A percentile compares a stretch with the other conserved stretches of the same genome.
Conservation (phyloP, 1,140 invertebrate genomes). For the Sesamia nonagrioides region DNA sequence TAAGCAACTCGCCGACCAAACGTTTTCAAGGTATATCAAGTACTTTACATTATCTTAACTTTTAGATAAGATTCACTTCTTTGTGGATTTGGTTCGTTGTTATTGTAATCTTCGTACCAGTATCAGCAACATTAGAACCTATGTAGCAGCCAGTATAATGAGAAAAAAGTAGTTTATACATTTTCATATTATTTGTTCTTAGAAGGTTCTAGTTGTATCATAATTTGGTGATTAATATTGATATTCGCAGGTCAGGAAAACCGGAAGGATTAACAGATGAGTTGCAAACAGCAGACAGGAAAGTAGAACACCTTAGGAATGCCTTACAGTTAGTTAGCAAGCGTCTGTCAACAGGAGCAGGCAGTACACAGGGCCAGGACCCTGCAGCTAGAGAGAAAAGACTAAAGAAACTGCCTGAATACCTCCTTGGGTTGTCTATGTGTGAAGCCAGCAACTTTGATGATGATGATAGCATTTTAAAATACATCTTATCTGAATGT, state of each 20-base stretch:
- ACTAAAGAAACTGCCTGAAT: constrained; percentile 88
- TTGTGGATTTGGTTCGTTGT: constrained; percentile 54
- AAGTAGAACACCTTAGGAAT: constrained; percentile 94
- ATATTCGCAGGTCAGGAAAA: constrained; percentile 92
- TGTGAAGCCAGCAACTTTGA: constrained; percentile 88
- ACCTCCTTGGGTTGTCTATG: constrained; percentile 87
- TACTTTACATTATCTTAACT: constrained; percentile 67
- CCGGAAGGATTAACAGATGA: constrained; percentile 95
- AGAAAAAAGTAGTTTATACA: constrained; percentile 33
- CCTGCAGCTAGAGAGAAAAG: constrained; percentile 92
- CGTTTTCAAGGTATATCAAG: constrained; percentile 92
- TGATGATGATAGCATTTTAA: constrained; percentile 88
- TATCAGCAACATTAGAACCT: constrained; percentile 35
- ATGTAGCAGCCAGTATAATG: constrained; percentile 18
- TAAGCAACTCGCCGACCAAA: constrained; percentile 96
- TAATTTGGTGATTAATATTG: constrained; percentile 31
- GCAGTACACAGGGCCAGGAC: constrained; percentile 88
- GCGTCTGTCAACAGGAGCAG: constrained; percentile 88
- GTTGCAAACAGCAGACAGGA: constrained; percentile 94
- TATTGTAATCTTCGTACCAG: constrained; percentile 47
- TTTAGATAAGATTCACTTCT: constrained; percentile 79
- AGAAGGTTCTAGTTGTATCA: neutral
- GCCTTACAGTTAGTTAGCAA: constrained; percentile 91
- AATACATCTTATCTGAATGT: constrained; percentile 88
- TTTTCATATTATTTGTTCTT: neutral